These are phyloP conservation scores for Drosophila ezoana DNA, from an alignment of 2,888 invertebrate species.

Conservation along the genomic window DNA sequence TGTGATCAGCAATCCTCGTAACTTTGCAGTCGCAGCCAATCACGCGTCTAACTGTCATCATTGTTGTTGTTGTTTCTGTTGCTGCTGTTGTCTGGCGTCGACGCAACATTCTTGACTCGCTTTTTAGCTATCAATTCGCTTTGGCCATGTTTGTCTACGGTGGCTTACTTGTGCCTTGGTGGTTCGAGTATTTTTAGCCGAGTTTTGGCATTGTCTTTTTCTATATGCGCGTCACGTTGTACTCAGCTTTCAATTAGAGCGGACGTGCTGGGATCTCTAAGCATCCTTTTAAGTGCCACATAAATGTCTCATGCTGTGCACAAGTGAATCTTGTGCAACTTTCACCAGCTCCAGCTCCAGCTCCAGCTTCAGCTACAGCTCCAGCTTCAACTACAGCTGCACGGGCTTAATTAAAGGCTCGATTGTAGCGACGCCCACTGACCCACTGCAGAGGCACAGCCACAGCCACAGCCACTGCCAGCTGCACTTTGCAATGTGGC, in stretches of 20 bases:
- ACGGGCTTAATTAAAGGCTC: conserved; percentile 48
- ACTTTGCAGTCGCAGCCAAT: conserved; percentile 61
- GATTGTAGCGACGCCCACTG: conserved; percentile 63
- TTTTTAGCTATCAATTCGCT: conserved; percentile 62
- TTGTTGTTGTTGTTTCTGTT: conserved; percentile 34
- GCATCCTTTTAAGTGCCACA: conserved; percentile 77
- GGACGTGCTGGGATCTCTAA: conserved; percentile 69
- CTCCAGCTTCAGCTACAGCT: conserved; percentile 7
- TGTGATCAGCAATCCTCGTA: conserved; percentile 51
- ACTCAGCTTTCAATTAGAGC: conserved; percentile 73
- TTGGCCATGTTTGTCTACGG: conserved; percentile 53
- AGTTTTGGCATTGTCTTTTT: conserved; percentile 46
- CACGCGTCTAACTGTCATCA: conserved; percentile 67
- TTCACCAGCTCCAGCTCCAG: conserved; percentile 53
- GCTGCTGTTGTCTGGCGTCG: conserved; percentile 48
- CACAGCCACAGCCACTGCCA: not conserved
- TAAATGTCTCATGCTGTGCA: conserved; percentile 70
- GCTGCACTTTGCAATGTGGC: conserved; percentile 42
- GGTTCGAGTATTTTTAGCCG: conserved; percentile 46
- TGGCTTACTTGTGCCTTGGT: conserved; percentile 16
- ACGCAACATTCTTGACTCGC: conserved; percentile 72
- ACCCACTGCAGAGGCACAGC: conserved; percentile 47
- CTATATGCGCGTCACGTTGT: conserved; percentile 63
- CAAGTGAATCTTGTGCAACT: conserved; percentile 73
- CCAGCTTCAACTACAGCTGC: conserved; percentile 28